Percentiles rank a stretch among this genome's conserved stretches.
Evolutionary conservation across 2,113 vertebrate species (phyloP).

Genomic region (Chauna torquata): DNA sequence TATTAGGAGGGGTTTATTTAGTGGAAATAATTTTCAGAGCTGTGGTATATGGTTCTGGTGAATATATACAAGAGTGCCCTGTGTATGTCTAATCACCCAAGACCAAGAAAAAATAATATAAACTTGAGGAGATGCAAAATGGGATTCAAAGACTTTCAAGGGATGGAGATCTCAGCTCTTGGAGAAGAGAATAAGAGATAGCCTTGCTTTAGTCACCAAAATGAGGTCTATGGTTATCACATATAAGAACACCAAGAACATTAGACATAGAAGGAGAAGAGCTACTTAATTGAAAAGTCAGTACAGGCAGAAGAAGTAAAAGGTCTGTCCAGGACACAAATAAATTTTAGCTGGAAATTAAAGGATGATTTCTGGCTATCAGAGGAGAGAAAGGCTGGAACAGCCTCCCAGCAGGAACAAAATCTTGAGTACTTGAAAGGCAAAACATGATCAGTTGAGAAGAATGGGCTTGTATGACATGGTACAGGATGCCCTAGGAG

Average conservation of each 20-base stretch:
- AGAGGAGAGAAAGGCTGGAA: background rate
- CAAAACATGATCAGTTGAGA: background rate
- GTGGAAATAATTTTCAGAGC: background rate
- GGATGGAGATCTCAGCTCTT: background rate
- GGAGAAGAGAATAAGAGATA: background rate
- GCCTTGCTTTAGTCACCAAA: background rate
- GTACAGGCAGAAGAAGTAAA: background rate
- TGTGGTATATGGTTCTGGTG: background rate
- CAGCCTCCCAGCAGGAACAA: background rate
- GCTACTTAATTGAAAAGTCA: background rate
- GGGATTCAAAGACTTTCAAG: background rate
- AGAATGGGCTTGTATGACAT: background rate
- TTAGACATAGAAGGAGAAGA: background rate
- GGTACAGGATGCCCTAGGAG: background rate
- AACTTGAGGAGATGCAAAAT: background rate
- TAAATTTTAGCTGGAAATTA: background rate
- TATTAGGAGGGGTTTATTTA: background rate
- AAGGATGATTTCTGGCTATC: background rate
- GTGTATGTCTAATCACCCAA: background rate
- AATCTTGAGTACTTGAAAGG: background rate
- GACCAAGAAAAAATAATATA: background rate
- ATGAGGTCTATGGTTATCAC: background rate
- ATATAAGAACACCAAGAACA: background rate
- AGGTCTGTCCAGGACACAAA: background rate
- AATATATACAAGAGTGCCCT: background rate